phyloP scores from a whole-genome alignment of 2,113 vertebrate genomes.

The Micronisus gabar region DNA sequence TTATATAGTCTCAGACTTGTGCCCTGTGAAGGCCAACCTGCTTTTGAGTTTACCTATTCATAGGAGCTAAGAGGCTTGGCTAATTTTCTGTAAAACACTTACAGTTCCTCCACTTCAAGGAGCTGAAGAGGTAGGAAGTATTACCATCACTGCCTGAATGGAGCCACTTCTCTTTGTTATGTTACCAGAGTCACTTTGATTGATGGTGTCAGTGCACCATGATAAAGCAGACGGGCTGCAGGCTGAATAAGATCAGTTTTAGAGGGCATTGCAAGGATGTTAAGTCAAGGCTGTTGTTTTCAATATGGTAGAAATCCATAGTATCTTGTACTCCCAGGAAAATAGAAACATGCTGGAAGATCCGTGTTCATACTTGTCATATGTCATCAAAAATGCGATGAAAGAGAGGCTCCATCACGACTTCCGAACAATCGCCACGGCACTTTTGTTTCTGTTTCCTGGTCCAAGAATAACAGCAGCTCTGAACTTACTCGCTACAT shows the following conservation, averaged over 20 bases:
- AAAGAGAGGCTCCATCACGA: background rate
- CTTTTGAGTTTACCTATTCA: background rate
- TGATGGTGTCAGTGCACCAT: background rate
- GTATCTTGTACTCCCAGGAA: background rate
- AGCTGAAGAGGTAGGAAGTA: background rate
- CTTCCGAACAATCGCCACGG: fast-evolving
- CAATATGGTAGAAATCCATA: background rate
- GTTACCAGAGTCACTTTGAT: background rate
- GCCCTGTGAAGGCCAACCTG: background rate
- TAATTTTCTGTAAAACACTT: background rate
- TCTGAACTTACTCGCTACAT: background rate
- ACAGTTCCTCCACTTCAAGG: background rate
- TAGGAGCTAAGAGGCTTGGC: background rate
- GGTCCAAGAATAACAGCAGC: background rate
- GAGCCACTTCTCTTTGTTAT: background rate
- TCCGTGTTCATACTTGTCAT: background rate
- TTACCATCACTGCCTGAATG: background rate
- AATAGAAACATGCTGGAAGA: background rate
- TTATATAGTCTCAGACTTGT: background rate
- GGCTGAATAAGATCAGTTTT: background rate
- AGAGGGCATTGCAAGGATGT: background rate
- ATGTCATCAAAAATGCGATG: background rate
- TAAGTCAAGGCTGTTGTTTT: background rate
- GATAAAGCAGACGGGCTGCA: background rate
- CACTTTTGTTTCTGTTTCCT: background rate